Evolutionary conservation across 1,140 invertebrate genomes (phyloP), one percentile per base, ranked within the genome.

Genomic region (Solen grandis): DNA sequence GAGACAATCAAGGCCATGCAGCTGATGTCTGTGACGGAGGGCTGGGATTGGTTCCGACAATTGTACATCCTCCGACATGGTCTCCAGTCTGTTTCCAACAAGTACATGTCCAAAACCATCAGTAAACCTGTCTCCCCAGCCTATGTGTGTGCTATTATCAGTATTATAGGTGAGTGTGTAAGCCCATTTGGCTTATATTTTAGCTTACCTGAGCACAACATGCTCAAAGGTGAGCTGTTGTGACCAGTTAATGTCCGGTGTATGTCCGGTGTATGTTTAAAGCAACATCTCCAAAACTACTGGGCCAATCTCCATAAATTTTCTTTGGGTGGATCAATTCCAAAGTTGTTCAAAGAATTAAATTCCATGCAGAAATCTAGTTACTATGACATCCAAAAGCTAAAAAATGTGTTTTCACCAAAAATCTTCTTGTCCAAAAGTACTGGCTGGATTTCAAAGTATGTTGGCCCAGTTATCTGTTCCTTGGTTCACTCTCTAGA

Each of bases 121-220:
- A 78, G 8, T 3, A 66, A 66, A 55, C 75, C 63, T 0, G 22
- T 69, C 27, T 25, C 65, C 14, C 75, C 65, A 33, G 46, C 57
- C 5, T 69, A 68, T 57, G 35, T 78, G 2, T 78, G 75, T 69
- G 75, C 63, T 27, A 33, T 78, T 27, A 25, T 78, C 19, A 57
- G 54, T 46, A 33, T 69, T 1, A 78, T 62, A 13, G 66, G 75
- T 78, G 60, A 68, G 65, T 78, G 63, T 19, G 16, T 22, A 4
- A 16, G 2, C 27, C 1, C 19, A 60, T 25, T 60, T 29, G 27
- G 19, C 3, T 16, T 22, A 10, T 25, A 14, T 59, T 19, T 60
- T n/a, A n/a, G 59, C 27, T 27, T 14, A 29, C 27, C 3, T 60
- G 33, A 25, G 10, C 10, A 3, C 33, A 16, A 22, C 59, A 19